phyloP scores from a whole-genome alignment of 1,140 invertebrate species.

The Drosophila suzukii region DNA sequence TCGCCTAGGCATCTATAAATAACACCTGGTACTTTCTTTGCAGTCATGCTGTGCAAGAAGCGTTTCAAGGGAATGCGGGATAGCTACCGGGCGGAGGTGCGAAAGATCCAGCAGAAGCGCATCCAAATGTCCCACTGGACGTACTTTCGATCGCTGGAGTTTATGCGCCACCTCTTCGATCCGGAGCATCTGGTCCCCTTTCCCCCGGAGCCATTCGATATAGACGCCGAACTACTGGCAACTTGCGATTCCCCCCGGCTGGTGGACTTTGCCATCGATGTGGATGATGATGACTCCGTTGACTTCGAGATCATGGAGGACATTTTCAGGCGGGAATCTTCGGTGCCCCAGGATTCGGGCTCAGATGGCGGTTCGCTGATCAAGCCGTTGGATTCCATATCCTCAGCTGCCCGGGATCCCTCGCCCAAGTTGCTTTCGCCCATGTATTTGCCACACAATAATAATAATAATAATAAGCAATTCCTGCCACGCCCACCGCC shows the following conservation, averaged over 20 bases:
- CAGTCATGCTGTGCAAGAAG: slow-evolving; percentile 54
- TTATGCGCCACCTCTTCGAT: slow-evolving; percentile 66
- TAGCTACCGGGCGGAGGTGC: slow-evolving; percentile 62
- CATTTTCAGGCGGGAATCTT: slow-evolving; percentile 59
- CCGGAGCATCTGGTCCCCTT: slow-evolving; percentile 45
- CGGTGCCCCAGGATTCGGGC: slow-evolving; percentile 36
- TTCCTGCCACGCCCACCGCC: slow-evolving; percentile 12
- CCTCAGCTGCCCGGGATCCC: slow-evolving; percentile 18
- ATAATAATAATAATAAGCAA: slow-evolving; percentile 5
- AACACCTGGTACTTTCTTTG: background rate
- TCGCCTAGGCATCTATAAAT: slow-evolving; percentile 11
- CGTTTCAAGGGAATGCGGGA: slow-evolving; percentile 64
- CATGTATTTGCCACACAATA: slow-evolving; percentile 5
- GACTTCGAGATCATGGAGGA: slow-evolving; percentile 72
- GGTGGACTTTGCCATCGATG: slow-evolving; percentile 62
- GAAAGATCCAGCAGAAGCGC: slow-evolving; percentile 58
- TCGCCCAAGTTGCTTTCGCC: slow-evolving; percentile 48
- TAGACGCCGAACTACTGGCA: slow-evolving; percentile 1
- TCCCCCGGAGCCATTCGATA: slow-evolving; percentile 2
- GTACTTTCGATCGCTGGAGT: slow-evolving; percentile 62
- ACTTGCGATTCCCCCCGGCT: slow-evolving; percentile 10
- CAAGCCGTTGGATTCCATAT: slow-evolving; percentile 8
- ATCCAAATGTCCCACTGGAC: slow-evolving; percentile 45
- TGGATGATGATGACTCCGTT: slow-evolving; percentile 68
- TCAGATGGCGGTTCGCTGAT: slow-evolving; percentile 38